A percentile compares a stretch with the other conserved stretches of the same genome.
Conservation (phyloP, 2,113 vertebrate species). For the Atractosteus spatula region DNA sequence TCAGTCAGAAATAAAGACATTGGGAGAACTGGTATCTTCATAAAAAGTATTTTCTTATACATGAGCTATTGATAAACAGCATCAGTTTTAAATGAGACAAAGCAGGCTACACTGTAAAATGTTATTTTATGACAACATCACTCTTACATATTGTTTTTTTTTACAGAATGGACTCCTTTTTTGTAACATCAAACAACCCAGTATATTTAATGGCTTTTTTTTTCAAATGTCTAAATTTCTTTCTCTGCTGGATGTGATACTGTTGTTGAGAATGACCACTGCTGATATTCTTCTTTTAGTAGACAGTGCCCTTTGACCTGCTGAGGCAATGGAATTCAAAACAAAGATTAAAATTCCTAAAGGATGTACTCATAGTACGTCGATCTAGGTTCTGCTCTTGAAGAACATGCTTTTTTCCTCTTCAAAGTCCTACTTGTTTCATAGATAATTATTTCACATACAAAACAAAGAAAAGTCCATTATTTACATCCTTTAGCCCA, state of each 20-base stretch:
- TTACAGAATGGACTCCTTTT: slow-evolving; percentile 69
- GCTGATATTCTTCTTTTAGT: slow-evolving; percentile 35
- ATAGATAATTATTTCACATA: slow-evolving; percentile 62
- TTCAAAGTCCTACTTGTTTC: slow-evolving; percentile 64
- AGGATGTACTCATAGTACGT: slow-evolving; percentile 53
- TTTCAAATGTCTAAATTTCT: slow-evolving; percentile 44
- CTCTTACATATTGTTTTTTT: slow-evolving; percentile 66
- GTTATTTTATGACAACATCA: slow-evolving; percentile 68
- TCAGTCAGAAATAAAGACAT: slow-evolving; percentile 18
- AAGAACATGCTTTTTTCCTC: slow-evolving; percentile 67
- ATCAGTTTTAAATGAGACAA: slow-evolving; percentile 71
- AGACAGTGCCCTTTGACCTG: slow-evolving; percentile 52
- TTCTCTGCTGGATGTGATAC: slow-evolving; percentile 28
- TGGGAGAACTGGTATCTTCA: slow-evolving; percentile 7
- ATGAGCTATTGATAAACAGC: slow-evolving; percentile 53
- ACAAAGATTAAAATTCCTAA: slow-evolving; percentile 68
- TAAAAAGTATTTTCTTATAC: slow-evolving; percentile 26
- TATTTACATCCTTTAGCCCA: slow-evolving; percentile 67
- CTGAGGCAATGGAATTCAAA: slow-evolving; percentile 62
- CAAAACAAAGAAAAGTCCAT: slow-evolving; percentile 68
- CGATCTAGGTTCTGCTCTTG: slow-evolving; percentile 47
- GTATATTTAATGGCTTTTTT: slow-evolving; percentile 69
- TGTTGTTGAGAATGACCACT: slow-evolving; percentile 38
- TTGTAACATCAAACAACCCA: slow-evolving; percentile 71
- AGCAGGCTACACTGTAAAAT: slow-evolving; percentile 67